Percentiles rank a stretch among this genome's conserved stretches.
phyloP scores from a whole-genome alignment of 2,113 vertebrate genomes.

The Mixornis gularis region DNA sequence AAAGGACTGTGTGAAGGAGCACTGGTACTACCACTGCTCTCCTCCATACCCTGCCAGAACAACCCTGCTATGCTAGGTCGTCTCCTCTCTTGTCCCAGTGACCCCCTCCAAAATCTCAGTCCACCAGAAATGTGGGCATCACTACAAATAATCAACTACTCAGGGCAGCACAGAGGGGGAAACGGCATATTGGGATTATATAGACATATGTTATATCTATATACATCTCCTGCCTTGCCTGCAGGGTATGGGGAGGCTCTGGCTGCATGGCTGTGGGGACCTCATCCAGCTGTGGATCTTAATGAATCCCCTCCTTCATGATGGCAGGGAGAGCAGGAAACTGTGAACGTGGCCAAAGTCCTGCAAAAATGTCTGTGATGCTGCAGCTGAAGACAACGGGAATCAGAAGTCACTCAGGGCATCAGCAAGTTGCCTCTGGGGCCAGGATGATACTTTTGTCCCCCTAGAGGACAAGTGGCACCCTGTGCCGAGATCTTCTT shows the following conservation, averaged over 20 bases:
- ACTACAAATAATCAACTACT: background rate
- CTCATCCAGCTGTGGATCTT: background rate
- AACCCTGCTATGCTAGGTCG: background rate
- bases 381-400: background rate
- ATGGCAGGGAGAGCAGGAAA: background rate
- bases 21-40: background rate
- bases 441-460: background rate
- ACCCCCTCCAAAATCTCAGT: background rate
- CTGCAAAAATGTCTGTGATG: background rate
- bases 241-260: fast-evolving
- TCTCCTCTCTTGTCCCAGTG: background rate
- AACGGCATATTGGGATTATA: background rate
- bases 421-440: background rate
- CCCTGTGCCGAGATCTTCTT: background rate
- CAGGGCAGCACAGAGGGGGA: background rate
- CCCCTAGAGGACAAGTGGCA: background rate
- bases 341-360: fast-evolving
- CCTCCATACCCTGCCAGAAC: background rate
- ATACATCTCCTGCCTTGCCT: background rate
- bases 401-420: background rate
- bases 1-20: background rate
- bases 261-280: background rate
- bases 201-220: too few species aligned
- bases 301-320: background rate
- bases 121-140: background rate